Base-by-base conservation (phyloP, 2,888 invertebrate genomes). In the Tipula lateralis region DNA sequence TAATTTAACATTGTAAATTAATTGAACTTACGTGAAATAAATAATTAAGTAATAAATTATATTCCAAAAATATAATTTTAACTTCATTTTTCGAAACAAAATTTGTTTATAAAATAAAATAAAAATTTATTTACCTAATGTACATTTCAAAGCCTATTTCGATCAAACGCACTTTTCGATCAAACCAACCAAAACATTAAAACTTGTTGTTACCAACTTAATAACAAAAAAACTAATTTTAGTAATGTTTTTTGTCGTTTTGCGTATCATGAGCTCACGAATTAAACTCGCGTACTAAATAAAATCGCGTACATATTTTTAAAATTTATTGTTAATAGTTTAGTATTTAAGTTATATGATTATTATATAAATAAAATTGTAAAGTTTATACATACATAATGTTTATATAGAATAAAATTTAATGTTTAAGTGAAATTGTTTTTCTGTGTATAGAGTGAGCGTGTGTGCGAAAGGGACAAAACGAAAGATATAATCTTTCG, bases 241-340 rank as follows among this genome's bases (percentile, higher is more conserved):
- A 66, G 66, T 66, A 66, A 24, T 24, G 66, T 66, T 66, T 66
- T 66, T 24, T 66, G 24, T 66, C 66, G 66, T 66, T 44, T 66
- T 66, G 66, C 66, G 66, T 66, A 66, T 66, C 66, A 66, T 66
- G 66, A 66, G 66, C 66, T 66, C 12, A 66, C 66, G 66, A 66
- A 24, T 13, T 66, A 66, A 66, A 24, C 66, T 66, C 66, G 66
- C 66, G 66, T 66, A 66, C 9, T 66, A 66, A 66, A 24, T 66
- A 24, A n/a, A 66, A 66, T 66, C 24, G 66, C 9, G 24, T 66
- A 24, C 9, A 7, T 7, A 24, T 24, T 66, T 66, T 66, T 9
- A 24, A 24, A 66, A 24, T 66, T 9, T n/a, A 66, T 19, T 66
- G 24, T 66, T 66, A 66, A 3, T 66, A 66, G n/a, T n/a, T 3